A percentile compares a stretch with the other conserved stretches of the same genome.
Conservation (phyloP, 1,140 invertebrate genomes). For the Cyrtorhinus lividipennis region DNA sequence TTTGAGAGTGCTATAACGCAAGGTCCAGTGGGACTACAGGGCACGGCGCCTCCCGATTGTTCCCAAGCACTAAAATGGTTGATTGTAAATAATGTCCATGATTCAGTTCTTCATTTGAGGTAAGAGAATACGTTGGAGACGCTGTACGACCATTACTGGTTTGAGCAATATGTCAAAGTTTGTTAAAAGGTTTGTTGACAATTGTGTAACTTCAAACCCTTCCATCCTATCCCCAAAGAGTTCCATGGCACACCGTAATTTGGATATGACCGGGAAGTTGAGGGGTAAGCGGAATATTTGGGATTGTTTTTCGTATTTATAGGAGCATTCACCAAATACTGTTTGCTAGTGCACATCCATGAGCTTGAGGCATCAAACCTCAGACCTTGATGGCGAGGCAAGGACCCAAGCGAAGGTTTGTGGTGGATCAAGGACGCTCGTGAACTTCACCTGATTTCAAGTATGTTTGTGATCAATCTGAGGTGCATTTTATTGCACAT, state of each 20-base stretch:
- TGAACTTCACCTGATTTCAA: not conserved
- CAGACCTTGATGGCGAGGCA: not conserved
- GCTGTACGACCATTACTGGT: no score
- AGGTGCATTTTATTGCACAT: not conserved
- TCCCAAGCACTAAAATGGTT: no score
- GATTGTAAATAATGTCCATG: no score
- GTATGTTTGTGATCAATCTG: not conserved
- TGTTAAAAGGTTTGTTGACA: no score
- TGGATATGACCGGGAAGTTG: not conserved
- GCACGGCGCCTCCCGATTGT: no score
- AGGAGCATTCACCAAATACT: not conserved
- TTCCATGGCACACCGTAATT: not conserved
- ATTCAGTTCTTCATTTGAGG: no score
- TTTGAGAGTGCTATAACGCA: no score
- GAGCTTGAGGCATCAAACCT: not conserved
- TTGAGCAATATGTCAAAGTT: no score
- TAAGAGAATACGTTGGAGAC: no score
- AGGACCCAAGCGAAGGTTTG: not conserved
- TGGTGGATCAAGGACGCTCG: not conserved
- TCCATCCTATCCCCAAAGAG: not conserved
- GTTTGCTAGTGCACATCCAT: not conserved
- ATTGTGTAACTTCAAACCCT: not conserved
- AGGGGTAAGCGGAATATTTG: not conserved
- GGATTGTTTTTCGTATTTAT: not conserved
- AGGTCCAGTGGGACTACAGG: no score